Base-by-base conservation (phyloP, 2,113 vertebrate genomes). In the Ceyx cyanopectus region DNA sequence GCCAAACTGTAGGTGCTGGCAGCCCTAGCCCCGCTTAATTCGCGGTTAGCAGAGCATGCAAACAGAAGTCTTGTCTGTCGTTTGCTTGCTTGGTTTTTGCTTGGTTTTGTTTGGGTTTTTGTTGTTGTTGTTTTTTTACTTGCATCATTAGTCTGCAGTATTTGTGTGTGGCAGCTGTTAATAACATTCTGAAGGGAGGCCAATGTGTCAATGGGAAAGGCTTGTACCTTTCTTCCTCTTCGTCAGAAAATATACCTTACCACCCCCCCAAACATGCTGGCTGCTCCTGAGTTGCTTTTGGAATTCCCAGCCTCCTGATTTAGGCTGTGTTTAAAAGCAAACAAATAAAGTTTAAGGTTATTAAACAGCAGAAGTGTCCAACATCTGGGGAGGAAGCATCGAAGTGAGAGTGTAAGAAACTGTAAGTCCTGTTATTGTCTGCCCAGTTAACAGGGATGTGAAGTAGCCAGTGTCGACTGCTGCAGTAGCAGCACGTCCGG, bases 161-260 rank as follows among this genome's bases (percentile, higher is more conserved):
- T 98, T 97, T 96, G 95, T 96, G 90, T 96, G 87, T 97, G 92
- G 89, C 91, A 96, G 95, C 96, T 97, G 97, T 95, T 97, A 96
- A 97, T 96, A 94, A 91, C 85, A 95, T 94, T 90, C 92, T 97
- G 95, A 95, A 88, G 82, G 77, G 91, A 94, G 85, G 94, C 43
- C 57, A 62, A 90, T 95, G 93, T 56, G 93, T 56, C 85, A 72
- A 53, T 57, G 85, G 90, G 94, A 90, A 97, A 95, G 95, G 94
- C 92, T 94, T 97, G 96, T 92, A 91, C 80, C 90, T 93, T 94
- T 91, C 54, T 46, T 61, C 32, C n/a, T 68, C 9, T 26, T 43
- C 73, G 60, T 85, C 83, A 93, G 37, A 92, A 88, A 87, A 91
- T 73, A 21, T n/a, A 46, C 68, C 17, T 9, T 12, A 13, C 6